A percentile compares a stretch with the other conserved stretches of the same genome.
These are phyloP conservation scores for Ascidia mentula DNA, from an alignment of 23 tunicate species.

Conservation along the genomic window DNA sequence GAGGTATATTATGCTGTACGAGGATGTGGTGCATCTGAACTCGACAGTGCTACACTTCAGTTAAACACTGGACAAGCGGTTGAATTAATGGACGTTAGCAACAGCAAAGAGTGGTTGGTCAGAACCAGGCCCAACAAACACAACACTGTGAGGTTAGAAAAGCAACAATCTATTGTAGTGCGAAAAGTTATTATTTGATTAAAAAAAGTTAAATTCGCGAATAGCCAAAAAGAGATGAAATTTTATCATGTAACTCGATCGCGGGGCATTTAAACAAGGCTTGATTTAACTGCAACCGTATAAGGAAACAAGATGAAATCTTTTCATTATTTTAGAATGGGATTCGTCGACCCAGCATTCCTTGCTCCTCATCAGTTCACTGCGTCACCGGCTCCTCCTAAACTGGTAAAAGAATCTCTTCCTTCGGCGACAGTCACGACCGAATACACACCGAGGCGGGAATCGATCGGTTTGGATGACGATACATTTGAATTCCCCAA, in stretches of 20 bases:
- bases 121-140: slow-evolving; percentile 35
- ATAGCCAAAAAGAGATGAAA: too few species aligned
- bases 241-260: too few species aligned
- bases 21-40: background rate
- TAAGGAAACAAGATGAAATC: too few species aligned
- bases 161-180: background rate
- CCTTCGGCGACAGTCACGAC: background rate
- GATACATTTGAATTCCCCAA: background rate
- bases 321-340: slow-evolving; percentile 27
- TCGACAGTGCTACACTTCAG: slow-evolving; percentile 8
- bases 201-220: too few species aligned
- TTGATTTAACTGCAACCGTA: too few species aligned
- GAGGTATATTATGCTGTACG: slow-evolving; percentile 38
- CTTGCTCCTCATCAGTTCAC: slow-evolving; percentile 19
- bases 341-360: slow-evolving; percentile 45
- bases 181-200: too few species aligned
- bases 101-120: slow-evolving; percentile 41
- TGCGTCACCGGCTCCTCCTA: slow-evolving; percentile 29
- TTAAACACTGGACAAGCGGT: slow-evolving; percentile 30
- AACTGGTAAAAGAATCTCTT: background rate
- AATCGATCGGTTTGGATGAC: background rate
- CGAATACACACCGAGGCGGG: background rate
- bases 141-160: slow-evolving; percentile 15
- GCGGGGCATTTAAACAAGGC: too few species aligned
- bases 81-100: slow-evolving; percentile 39